Conservation (phyloP, 2,797 vertebrate genomes). For the Esox masquinongy region DNA sequence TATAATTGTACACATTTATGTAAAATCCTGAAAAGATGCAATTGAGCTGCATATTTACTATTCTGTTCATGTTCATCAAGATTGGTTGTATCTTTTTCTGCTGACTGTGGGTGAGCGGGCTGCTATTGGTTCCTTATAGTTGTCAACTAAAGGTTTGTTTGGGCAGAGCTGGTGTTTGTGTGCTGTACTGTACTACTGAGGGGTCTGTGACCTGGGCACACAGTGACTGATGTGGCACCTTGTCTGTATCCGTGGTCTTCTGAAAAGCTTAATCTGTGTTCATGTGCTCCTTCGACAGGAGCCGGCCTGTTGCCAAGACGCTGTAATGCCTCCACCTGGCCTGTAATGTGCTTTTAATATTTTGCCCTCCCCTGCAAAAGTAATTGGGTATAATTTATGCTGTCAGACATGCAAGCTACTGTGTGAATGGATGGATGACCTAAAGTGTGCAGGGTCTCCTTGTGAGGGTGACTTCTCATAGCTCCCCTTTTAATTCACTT, state of each 20-base stretch:
- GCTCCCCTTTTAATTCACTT: neutral
- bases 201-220: slow-evolving; percentile 43
- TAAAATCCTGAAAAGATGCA: slow-evolving; percentile 69
- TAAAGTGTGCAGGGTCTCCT: slow-evolving; percentile 1
- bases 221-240: slow-evolving; percentile 52
- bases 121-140: slow-evolving; percentile 32
- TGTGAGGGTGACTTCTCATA: neutral
- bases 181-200: slow-evolving; percentile 65
- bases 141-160: slow-evolving; percentile 29
- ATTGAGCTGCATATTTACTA: slow-evolving; percentile 60
- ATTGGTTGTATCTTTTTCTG: slow-evolving; percentile 45
- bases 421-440: slow-evolving; percentile 26
- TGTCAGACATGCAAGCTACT: slow-evolving; percentile 35
- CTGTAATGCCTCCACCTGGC: slow-evolving; percentile 39
- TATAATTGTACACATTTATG: slow-evolving; percentile 78
- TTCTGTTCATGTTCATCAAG: slow-evolving; percentile 47
- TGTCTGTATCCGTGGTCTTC: slow-evolving; percentile 40
- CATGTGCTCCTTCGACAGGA: slow-evolving; percentile 23
- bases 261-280: slow-evolving; percentile 29
- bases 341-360: slow-evolving; percentile 28
- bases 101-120: slow-evolving; percentile 39
- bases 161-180: slow-evolving; percentile 37
- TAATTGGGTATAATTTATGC: slow-evolving; percentile 36
- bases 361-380: slow-evolving; percentile 33
- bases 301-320: slow-evolving; percentile 27